Percentiles rank a stretch among this genome's conserved stretches.
Conservation (phyloP, 2,113 vertebrate genomes). For the Muscicapa adusta region DNA sequence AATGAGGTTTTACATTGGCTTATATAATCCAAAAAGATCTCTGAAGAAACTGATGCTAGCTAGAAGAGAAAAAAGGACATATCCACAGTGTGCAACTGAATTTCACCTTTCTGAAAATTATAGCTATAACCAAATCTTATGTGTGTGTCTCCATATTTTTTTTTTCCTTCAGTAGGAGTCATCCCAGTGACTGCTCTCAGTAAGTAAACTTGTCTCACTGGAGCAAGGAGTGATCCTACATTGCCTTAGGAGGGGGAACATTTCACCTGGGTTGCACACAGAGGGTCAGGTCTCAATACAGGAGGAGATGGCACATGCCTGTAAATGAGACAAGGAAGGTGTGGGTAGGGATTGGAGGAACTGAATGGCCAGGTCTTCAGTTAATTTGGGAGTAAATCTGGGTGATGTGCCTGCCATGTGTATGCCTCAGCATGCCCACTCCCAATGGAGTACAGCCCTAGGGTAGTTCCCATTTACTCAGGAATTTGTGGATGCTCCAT, state of each 20-base stretch:
- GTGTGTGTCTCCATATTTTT: accelerated
- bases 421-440: neutral
- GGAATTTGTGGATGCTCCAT: neutral
- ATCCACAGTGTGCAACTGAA: neutral
- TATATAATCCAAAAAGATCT: conserved; percentile 39
- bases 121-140: neutral
- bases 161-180: neutral
- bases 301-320: accelerated
- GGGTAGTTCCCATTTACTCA: neutral
- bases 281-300: accelerated
- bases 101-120: neutral
- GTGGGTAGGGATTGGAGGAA: neutral
- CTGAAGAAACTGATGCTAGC: neutral
- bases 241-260: neutral
- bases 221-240: neutral
- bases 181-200: neutral
- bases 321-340: neutral
- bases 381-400: neutral
- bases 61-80: neutral
- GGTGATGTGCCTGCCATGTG: neutral
- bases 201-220: neutral
- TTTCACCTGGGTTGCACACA: neutral
- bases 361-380: neutral
- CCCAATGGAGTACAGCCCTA: neutral
- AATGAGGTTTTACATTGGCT: conserved; percentile 36